Evolutionary conservation across 2,797 vertebrate genomes (phyloP).

Genomic region (Lagocephalus sceleratus): DNA sequence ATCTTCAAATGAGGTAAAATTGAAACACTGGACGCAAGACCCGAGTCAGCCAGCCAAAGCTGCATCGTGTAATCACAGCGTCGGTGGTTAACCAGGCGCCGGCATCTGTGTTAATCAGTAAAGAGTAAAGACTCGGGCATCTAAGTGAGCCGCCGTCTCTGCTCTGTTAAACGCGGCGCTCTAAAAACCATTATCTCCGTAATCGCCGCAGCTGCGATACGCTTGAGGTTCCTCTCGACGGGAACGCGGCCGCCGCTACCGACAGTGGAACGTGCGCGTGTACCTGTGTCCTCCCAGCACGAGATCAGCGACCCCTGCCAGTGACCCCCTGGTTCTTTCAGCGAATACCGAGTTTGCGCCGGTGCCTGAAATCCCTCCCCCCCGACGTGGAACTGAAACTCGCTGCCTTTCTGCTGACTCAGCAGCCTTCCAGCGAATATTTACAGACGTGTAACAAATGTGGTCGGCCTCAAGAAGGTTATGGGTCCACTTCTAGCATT

Average conservation of each 20-base stretch:
- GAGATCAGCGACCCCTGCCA: too few species aligned
- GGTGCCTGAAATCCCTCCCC: too few species aligned
- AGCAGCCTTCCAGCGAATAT: neutral
- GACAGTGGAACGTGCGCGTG: neutral
- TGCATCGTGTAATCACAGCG: conserved; percentile 56
- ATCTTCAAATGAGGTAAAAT: too few species aligned
- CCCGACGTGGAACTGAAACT: too few species aligned
- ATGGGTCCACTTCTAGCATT: too few species aligned
- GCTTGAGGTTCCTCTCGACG: conserved; percentile 19
- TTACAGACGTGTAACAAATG: neutral
- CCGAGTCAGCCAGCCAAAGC: conserved; percentile 54
- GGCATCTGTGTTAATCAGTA: conserved; percentile 69
- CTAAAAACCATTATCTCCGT: conserved; percentile 47
- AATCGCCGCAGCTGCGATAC: conserved; percentile 40
- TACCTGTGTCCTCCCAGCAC: too few species aligned
- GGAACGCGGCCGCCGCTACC: conserved; percentile 9
- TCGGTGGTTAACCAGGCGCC: conserved; percentile 67
- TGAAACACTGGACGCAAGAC: conserved; percentile 60
- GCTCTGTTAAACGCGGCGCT: conserved; percentile 45
- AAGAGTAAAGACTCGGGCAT: conserved; percentile 57
- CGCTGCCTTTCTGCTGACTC: neutral
- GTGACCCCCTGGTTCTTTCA: too few species aligned
- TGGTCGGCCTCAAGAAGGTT: too few species aligned
- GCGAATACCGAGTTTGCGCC: too few species aligned
- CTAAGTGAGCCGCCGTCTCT: conserved; percentile 59